phyloP scores from a whole-genome alignment of 2,797 vertebrate genomes.

The Gymnodraco acuticeps region DNA sequence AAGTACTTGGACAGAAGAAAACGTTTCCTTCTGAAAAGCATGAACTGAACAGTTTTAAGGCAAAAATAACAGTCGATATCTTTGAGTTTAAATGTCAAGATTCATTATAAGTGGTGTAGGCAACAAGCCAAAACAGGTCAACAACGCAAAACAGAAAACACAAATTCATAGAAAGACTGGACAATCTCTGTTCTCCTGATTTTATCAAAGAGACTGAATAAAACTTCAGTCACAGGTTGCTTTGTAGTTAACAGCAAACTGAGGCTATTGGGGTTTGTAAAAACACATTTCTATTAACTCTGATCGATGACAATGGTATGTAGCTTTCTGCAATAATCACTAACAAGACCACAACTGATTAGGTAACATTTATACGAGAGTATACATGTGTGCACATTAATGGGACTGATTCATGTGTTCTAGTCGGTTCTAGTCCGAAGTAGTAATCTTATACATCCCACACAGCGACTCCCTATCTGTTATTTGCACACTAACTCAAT shows the following conservation, averaged over 20 bases:
- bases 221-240: too few species aligned
- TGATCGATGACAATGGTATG: not conserved
- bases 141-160: not conserved
- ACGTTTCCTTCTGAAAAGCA: not conserved
- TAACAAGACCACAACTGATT: not conserved
- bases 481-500: conserved; percentile 18
- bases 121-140: not conserved
- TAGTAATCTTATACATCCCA: not conserved
- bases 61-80: not conserved
- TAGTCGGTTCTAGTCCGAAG: not conserved
- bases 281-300: not conserved
- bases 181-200: not conserved
- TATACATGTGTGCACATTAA: not conserved
- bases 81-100: not conserved
- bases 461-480: not conserved
- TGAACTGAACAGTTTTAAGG: not conserved
- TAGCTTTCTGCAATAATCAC: not conserved
- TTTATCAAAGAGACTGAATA: not conserved
- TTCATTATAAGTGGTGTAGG: not conserved
- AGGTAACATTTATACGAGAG: not conserved
- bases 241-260: conserved; percentile 5
- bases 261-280: not conserved
- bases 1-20: not conserved
- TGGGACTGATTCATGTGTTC: not conserved
- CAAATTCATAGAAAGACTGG: not conserved